Evolutionary conservation across 2,888 invertebrate species (phyloP).

Genomic region (Drosophila greeni): DNA sequence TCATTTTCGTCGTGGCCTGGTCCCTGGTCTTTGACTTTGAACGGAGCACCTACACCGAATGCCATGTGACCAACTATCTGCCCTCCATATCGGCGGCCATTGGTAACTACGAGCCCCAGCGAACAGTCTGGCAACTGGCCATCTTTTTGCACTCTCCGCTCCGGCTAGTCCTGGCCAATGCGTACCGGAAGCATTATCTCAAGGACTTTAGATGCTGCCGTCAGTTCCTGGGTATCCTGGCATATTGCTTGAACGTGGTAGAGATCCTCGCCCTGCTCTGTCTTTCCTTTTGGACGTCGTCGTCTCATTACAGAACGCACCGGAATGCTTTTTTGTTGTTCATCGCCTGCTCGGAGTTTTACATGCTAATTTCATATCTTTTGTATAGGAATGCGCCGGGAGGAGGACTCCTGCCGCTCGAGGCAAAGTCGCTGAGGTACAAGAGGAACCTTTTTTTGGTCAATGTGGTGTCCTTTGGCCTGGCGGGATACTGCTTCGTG

Average conservation of each 20-base stretch:
- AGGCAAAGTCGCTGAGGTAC: constrained; percentile 85
- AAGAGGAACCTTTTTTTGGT: constrained; percentile 87
- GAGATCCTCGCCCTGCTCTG: constrained; percentile 92
- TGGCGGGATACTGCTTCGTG: constrained; percentile 92
- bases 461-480: constrained; percentile 86
- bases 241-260: constrained; percentile 85
- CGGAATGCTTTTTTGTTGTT: constrained; percentile 93
- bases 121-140: constrained; percentile 90
- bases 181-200: constrained; percentile 89
- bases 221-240: constrained; percentile 81
- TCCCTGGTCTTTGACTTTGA: constrained; percentile 91
- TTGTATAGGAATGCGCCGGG: constrained; percentile 84
- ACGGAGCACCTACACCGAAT: constrained; percentile 92
- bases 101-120: constrained; percentile 93
- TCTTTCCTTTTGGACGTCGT: constrained; percentile 95
- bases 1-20: constrained; percentile 88
- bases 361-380: constrained; percentile 91
- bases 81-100: constrained; percentile 98
- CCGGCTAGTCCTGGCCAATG: constrained; percentile 87
- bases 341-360: constrained; percentile 89
- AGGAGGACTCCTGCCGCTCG: constrained; percentile 80
- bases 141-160: constrained; percentile 91
- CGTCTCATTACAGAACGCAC: constrained; percentile 91
- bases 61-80: constrained; percentile 91
- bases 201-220: constrained; percentile 83